These are phyloP conservation scores for Scartelaos histophorus DNA, from an alignment of 2,113 vertebrate species.

Conservation along the genomic window DNA sequence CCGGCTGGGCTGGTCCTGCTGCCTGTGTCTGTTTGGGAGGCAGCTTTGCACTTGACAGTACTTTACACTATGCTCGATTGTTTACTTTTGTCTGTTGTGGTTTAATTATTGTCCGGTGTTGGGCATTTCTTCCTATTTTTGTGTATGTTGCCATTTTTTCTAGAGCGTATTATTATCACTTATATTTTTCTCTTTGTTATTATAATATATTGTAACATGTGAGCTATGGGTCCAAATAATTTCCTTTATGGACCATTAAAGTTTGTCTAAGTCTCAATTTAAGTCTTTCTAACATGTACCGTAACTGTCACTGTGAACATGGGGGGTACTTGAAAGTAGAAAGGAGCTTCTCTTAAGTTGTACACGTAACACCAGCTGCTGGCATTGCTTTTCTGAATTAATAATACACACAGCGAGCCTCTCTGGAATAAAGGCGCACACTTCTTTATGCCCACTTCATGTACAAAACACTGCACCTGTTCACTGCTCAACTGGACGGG, in stretches of 20 bases:
- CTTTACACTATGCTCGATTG: slow-evolving; percentile 62
- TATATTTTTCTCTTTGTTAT: too few species aligned
- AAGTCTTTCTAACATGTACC: slow-evolving; percentile 17
- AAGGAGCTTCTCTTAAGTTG: slow-evolving; percentile 57
- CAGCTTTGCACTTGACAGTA: slow-evolving; percentile 51
- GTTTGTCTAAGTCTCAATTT: too few species aligned
- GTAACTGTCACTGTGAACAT: slow-evolving; percentile 27
- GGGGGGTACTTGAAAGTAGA: slow-evolving; percentile 63
- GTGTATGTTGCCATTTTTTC: too few species aligned
- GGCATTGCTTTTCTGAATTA: slow-evolving; percentile 78
- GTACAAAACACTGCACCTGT: slow-evolving; percentile 73
- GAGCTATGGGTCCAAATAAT: too few species aligned
- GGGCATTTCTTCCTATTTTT: background rate
- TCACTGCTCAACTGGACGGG: slow-evolving; percentile 69
- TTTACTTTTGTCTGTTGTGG: slow-evolving; percentile 59
- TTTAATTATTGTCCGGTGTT: slow-evolving; percentile 29
- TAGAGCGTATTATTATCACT: too few species aligned
- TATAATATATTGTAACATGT: too few species aligned
- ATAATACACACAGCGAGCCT: slow-evolving; percentile 73
- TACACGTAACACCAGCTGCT: slow-evolving; percentile 73
- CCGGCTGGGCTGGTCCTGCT: slow-evolving; percentile 59
- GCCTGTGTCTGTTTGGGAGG: slow-evolving; percentile 15
- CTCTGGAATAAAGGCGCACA: slow-evolving; percentile 73
- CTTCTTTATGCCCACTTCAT: slow-evolving; percentile 28
- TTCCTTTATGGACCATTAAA: too few species aligned